Conservation (phyloP, 2,888 invertebrate species). For the Papilio demoleus region DNA sequence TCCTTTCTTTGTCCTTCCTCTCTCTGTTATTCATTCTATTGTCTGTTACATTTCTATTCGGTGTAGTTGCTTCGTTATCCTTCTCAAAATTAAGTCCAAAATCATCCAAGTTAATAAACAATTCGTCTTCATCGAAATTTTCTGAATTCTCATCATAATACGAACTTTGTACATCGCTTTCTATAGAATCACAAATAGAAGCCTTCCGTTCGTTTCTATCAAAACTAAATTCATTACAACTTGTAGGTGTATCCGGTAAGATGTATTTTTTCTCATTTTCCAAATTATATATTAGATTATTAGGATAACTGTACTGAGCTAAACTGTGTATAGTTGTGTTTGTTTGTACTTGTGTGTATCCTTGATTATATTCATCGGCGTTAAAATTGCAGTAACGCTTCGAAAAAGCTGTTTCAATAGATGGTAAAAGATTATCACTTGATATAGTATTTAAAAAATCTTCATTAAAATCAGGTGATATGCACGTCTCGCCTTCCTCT, state of each 20-base stretch:
- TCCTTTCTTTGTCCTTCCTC: conserved; percentile 66
- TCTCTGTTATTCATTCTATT: conserved; percentile 51
- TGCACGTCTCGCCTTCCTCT: conserved; percentile 72
- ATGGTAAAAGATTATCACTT: conserved; percentile 69
- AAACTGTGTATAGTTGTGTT: conserved; percentile 61
- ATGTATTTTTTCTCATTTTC: conserved; percentile 68
- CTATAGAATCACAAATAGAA: conserved; percentile 74
- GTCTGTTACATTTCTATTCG: conserved; percentile 43
- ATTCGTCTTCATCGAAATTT: conserved; percentile 75
- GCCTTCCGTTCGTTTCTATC: conserved; percentile 69
- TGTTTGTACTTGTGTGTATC: conserved; percentile 48
- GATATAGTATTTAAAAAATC: conserved; percentile 61
- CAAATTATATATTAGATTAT: conserved; percentile 73
- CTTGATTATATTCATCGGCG: conserved; percentile 52
- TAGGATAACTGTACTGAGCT: conserved; percentile 78
- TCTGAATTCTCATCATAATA: conserved; percentile 77
- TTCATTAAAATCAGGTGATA: conserved; percentile 69
- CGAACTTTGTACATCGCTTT: conserved; percentile 74
- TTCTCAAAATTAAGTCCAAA: conserved; percentile 71
- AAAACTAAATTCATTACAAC: conserved; percentile 73
- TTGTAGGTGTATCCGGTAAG: conserved; percentile 75
- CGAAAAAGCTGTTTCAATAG: conserved; percentile 77
- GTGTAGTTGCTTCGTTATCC: conserved; percentile 54
- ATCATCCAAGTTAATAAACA: conserved; percentile 76
- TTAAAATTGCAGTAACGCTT: conserved; percentile 69